Evolutionary conservation across 2,113 vertebrate genomes (phyloP), one percentile per base, ranked within the genome.

Genomic region (Panthera tigris): DNA sequence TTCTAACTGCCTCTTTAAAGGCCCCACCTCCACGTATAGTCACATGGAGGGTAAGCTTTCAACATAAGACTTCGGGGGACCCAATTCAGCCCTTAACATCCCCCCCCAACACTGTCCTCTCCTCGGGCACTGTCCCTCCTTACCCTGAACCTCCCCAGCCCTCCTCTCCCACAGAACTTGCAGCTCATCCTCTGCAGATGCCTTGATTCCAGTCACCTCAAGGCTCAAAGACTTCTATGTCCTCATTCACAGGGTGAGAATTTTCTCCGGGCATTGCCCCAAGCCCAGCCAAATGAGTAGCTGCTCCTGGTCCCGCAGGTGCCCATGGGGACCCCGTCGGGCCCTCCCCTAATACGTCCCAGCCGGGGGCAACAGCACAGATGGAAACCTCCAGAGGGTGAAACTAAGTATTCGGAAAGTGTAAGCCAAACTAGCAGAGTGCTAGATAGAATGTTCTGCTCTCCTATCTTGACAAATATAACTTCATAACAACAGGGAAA

Each of bases 181-280:
- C 61, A 9, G 41, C 29, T 25, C 86, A 57, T n/a, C 36, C 15
- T 94, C 45, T 9, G 8, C 1, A 55, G 63, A 36, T 25, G 3
- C 55, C 45, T 1, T 1, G 65, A 76, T 18, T 57, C 76, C 48
- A n/a, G 33, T 18, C 45, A n/a, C 63, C 45, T 69, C 1, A 27
- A 55, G 29, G 45, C 23, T 29, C 13, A 21, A 1, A 57, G 63
- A 33, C 31, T 25, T 41, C 4, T 9, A 6, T 1, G 19, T 48
- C 45, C 14, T 19, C 15, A 1, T 69, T 63, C 39, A 25, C 1
- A 8, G 15, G 45, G 29, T 10, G 45, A 71, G 52, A 14, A 13
- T 36, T 76, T 71, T 29, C 68, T 4, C 0, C 0, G 0, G 19
- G 33, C 74, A 68, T 3, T 13, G 19, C 4, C 68, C 63, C 4